These are phyloP conservation scores for Psammodynastes pulverulentus DNA, from an alignment of 2,113 vertebrate species.

Conservation along the genomic window DNA sequence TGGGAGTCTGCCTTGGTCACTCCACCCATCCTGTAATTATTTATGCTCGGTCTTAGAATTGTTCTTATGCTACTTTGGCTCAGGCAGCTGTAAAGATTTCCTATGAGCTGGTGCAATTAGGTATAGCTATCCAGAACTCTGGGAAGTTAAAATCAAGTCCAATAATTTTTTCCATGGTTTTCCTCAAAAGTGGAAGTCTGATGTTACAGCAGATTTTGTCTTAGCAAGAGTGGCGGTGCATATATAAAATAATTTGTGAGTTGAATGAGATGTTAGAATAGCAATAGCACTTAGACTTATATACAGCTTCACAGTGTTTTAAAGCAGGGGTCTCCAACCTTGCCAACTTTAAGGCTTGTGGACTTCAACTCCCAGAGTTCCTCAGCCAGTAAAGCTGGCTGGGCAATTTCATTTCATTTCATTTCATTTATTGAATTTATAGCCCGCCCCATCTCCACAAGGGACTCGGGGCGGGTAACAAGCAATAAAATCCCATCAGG, in stretches of 20 bases:
- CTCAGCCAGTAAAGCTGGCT: no score
- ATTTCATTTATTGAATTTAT: no score
- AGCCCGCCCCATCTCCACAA: no score
- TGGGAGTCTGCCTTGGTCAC: neutral
- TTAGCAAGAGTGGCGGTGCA: neutral
- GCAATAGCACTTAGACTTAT: neutral
- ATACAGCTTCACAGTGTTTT: no score
- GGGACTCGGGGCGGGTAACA: no score
- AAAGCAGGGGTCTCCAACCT: no score
- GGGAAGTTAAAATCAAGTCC: neutral
- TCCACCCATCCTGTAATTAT: constrained; percentile 17
- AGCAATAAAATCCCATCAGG: no score
- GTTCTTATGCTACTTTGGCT: neutral
- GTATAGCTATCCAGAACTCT: neutral
- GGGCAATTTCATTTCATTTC: no score
- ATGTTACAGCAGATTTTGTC: neutral
- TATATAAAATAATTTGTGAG: neutral
- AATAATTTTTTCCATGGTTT: neutral
- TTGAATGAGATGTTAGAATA: neutral
- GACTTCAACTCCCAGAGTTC: no score
- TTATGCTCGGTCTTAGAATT: neutral
- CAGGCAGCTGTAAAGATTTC: neutral
- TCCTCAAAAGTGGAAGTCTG: neutral
- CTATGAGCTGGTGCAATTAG: neutral
- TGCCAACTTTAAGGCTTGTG: no score